Evolutionary conservation across 1,140 invertebrate genomes (phyloP), one percentile per base, ranked within the genome.

Genomic region (Bombus balteatus): DNA sequence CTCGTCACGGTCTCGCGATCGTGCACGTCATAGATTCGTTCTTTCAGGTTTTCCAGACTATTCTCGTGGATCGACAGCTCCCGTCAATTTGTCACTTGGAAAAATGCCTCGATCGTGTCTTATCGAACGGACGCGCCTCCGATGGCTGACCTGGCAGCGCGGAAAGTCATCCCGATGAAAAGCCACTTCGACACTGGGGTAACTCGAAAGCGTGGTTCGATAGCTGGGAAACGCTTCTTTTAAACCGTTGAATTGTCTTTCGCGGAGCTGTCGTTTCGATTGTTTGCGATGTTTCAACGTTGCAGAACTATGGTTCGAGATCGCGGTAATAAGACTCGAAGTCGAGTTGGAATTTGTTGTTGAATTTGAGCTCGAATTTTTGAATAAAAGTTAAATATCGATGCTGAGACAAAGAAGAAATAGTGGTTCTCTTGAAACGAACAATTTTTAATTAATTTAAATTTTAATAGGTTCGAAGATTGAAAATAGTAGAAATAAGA

Each of bases 11-110:
- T 76, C 28, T 41, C 43, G 53, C 74, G 74, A 34, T 6, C n/a
- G 15, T n/a, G 15, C 65, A 4, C 34, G 13, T 5, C 32, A 1
- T 28, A 28, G 74, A 83, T 78, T 71, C 68, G 53, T 32, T 77
- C 62, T 32, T 28, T 34, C 39, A 71, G 28, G 13, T 41, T 53
- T 53, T 53, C 47, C 5, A 53, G 47, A 22, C 65, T 66, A 41
- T 84, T 84, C 32, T 13, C 53, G 15, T 28, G 76, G 76, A 84
- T 85, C 68, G 68, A 84, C 83, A 43, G 73, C 6, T 13, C 25
- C 53, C 39, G 83, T 85, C 83, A 80, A 85, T 79, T 79, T 79
- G 83, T 85, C 83, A 72, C 57, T 37, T 12, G 68, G 37, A 84
- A 62, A 84, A 84, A 79, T 79, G 53, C 74, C 41, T 18, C 39